phyloP scores from a whole-genome alignment of 2,113 vertebrate species.

The Stigmatopora argus region DNA sequence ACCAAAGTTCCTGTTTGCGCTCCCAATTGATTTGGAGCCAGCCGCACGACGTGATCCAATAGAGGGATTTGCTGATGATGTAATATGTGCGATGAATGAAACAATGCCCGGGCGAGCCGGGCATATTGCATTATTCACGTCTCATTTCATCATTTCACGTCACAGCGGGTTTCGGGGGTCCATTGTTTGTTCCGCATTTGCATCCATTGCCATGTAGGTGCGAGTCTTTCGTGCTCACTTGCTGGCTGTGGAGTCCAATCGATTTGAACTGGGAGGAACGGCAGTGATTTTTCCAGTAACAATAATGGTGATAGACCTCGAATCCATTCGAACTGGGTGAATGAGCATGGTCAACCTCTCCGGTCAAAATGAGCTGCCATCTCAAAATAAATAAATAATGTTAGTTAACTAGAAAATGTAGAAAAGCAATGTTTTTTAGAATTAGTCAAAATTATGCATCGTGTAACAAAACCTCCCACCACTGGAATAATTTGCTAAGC shows the following conservation, averaged over 20 bases:
- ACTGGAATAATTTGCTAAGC: too few species aligned
- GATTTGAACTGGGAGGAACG: too few species aligned
- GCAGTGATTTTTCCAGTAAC: too few species aligned
- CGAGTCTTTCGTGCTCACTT: neutral
- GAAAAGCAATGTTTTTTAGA: neutral
- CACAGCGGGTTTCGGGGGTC: constrained; percentile 26
- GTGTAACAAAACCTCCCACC: too few species aligned
- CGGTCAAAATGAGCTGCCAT: too few species aligned
- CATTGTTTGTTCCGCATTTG: constrained; percentile 2
- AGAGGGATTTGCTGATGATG: constrained; percentile 41
- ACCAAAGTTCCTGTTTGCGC: constrained; percentile 20
- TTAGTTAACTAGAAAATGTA: neutral
- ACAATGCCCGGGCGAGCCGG: constrained; percentile 9
- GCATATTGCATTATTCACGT: constrained; percentile 39
- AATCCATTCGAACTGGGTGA: too few species aligned
- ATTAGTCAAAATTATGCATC: too few species aligned
- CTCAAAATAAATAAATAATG: neutral
- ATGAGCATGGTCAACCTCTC: too few species aligned
- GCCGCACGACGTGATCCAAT: constrained; percentile 17
- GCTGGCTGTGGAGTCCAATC: too few species aligned
- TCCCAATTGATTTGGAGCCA: constrained; percentile 6
- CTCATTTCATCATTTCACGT: constrained; percentile 45
- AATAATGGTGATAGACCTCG: too few species aligned
- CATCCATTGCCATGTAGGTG: neutral
- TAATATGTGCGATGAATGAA: constrained; percentile 31